Conservation (phyloP, 2,888 invertebrate species). For the Xanthorhoe spadicearia region DNA sequence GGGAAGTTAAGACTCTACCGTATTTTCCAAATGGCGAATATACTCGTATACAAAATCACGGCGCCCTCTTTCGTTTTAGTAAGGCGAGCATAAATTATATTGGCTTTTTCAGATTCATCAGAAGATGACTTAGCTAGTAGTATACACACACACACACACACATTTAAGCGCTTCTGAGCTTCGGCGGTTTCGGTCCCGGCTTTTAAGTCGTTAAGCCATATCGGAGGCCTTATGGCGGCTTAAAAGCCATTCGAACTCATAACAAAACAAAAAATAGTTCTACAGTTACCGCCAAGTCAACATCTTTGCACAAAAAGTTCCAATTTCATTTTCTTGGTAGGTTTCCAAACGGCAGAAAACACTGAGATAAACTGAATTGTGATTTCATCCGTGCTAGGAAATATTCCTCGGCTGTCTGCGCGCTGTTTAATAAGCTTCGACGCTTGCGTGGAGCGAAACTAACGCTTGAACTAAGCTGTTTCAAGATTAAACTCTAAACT, state of each 20-base stretch:
- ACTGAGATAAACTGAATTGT: slow-evolving; percentile 27
- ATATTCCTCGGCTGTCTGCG: slow-evolving; percentile 16
- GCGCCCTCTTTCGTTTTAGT: too few species aligned
- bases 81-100: too few species aligned
- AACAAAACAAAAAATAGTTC: background rate
- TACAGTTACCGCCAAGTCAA: background rate
- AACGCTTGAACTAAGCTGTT: slow-evolving; percentile 20
- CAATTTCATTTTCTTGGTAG: slow-evolving; percentile 34
- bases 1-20: background rate
- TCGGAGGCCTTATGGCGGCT: too few species aligned
- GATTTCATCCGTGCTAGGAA: slow-evolving; percentile 24
- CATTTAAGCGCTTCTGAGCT: too few species aligned
- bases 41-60: too few species aligned
- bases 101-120: too few species aligned
- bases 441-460: slow-evolving; percentile 16
- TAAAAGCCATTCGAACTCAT: too few species aligned
- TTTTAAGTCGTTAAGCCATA: too few species aligned
- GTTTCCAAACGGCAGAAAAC: slow-evolving; percentile 29
- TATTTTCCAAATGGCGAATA: background rate
- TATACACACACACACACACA: too few species aligned
- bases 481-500: slow-evolving; percentile 21
- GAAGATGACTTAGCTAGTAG: too few species aligned
- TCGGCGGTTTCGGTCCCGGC: too few species aligned
- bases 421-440: slow-evolving; percentile 16
- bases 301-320: slow-evolving; percentile 21